A percentile compares a stretch with the other conserved stretches of the same genome.
These are phyloP conservation scores for Marcusenius ussheri DNA, from an alignment of 2,113 vertebrate genomes.

Conservation along the genomic window DNA sequence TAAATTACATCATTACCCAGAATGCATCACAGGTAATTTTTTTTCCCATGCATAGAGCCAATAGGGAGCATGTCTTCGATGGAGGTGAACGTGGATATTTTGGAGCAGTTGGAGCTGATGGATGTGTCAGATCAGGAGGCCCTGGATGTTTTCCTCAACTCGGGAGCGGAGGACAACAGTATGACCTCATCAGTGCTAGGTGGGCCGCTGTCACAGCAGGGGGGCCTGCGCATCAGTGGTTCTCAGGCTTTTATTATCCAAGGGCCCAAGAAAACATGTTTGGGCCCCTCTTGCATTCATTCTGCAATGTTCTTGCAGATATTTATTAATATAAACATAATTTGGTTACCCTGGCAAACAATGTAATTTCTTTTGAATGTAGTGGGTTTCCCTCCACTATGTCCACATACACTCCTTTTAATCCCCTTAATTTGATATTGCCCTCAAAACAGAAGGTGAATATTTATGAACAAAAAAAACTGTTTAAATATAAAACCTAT, in stretches of 20 bases:
- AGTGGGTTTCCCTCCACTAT: background rate
- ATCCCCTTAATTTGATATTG: background rate
- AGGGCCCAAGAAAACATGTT: background rate
- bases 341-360: background rate
- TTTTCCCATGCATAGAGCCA: conserved; percentile 56
- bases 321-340: background rate
- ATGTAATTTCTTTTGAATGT: background rate
- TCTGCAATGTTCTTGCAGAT: background rate
- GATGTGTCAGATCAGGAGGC: conserved; percentile 88
- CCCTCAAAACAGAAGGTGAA: too few relatives aligned
- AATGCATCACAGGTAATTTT: background rate
- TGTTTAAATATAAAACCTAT: background rate
- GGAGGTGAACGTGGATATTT: conserved; percentile 74
- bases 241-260: background rate
- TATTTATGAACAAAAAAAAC: background rate
- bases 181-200: conserved; percentile 65
- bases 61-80: conserved; percentile 79
- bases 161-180: conserved; percentile 65
- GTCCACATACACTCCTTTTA: background rate
- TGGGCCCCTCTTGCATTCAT: background rate
- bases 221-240: background rate
- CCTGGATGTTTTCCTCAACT: conserved; percentile 87
- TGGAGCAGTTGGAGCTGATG: conserved; percentile 88
- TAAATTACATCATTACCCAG: background rate
- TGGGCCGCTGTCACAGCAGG: background rate